Evolutionary conservation across 2,888 invertebrate genomes (phyloP).

Genomic region (Mythimna ferrago): DNA sequence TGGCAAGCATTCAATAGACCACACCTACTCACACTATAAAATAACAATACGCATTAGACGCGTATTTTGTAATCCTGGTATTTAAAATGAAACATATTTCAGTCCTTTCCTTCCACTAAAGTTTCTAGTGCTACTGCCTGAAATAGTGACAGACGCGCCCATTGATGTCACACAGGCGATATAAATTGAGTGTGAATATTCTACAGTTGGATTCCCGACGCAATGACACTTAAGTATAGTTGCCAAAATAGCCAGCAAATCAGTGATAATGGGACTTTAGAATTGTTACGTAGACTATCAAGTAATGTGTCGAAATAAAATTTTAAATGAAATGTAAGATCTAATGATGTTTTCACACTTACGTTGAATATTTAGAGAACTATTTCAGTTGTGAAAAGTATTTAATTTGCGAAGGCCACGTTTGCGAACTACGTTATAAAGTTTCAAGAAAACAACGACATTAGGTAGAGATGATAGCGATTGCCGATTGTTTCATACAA

Average conservation of each 20-base stretch:
- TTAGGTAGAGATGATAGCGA: not conserved
- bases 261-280: slow-evolving; percentile 52
- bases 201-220: slow-evolving; percentile 45
- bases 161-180: slow-evolving; percentile 59
- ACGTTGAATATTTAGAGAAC: slow-evolving; percentile 28
- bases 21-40: slow-evolving; percentile 21
- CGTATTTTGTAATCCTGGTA: slow-evolving; percentile 30
- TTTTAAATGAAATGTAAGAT: slow-evolving; percentile 45
- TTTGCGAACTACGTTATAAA: not conserved
- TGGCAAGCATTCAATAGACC: slow-evolving; percentile 27
- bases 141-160: slow-evolving; percentile 56
- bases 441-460: slow-evolving; percentile 1
- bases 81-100: slow-evolving; percentile 40
- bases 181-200: slow-evolving; percentile 68
- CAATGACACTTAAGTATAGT: slow-evolving; percentile 58
- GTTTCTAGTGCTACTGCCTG: slow-evolving; percentile 49
- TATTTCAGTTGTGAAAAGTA: slow-evolving; percentile 53
- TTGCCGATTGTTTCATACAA: slow-evolving; percentile 27
- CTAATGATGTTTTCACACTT: slow-evolving; percentile 42
- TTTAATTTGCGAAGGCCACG: slow-evolving; percentile 37
- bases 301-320: slow-evolving; percentile 49
- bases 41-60: slow-evolving; percentile 28
- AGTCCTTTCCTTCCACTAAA: slow-evolving; percentile 35
- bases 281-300: slow-evolving; percentile 45
- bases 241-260: slow-evolving; percentile 69